Evolutionary conservation across 2,113 vertebrate genomes (phyloP), one percentile per base, ranked within the genome.

Genomic region (Condylura cristata): DNA sequence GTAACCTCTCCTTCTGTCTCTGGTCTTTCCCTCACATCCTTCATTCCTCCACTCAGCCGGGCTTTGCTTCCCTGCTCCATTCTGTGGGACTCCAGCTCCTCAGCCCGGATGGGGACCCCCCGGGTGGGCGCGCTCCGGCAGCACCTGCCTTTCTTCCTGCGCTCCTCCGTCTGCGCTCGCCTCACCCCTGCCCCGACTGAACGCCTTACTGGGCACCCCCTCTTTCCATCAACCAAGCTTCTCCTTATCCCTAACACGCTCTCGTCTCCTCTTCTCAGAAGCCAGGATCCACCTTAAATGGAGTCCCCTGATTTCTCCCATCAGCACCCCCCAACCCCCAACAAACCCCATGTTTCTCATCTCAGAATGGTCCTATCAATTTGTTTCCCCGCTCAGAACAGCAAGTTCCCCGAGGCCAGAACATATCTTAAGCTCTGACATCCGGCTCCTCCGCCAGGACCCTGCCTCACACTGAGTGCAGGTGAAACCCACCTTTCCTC

Each of bases 1-100:
- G 66, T 68, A 61, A n/a, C 68, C 44, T 30, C 51, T 88, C n/a
- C 94, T 95, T 41, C 61, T 12, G 85, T 56, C 72, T 87, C 46
- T 80, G n/a, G 18, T 89, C 75, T 91, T 83, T 90, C 53, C 68
- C 53, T 87, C 39, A n/a, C 18, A 20, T 48, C 46, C 41, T 34
- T 90, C 46, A 37, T 74, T 86, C 51, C 28, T 61, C 24, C 58
- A n/a, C 41, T 6, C 48, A 76, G 86, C 72, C 37, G 48, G 56
- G 22, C 32, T 58, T 53, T 1, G 39, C 26, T 48, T 76, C 53
- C 39, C 28, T 74, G 4, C 30, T 71, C 72, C 63, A 44, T 84
- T 92, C 86, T 48, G 34, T 56, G 39, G 24, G 28, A 86, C n/a
- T n/a, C n/a, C n/a, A n/a, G 86, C 82, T 66, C 80, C 41, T 17